Percentiles rank a stretch among this genome's conserved stretches.
Conservation (phyloP, 64 coral and sea anemone species). For the Montipora efflorescens region DNA sequence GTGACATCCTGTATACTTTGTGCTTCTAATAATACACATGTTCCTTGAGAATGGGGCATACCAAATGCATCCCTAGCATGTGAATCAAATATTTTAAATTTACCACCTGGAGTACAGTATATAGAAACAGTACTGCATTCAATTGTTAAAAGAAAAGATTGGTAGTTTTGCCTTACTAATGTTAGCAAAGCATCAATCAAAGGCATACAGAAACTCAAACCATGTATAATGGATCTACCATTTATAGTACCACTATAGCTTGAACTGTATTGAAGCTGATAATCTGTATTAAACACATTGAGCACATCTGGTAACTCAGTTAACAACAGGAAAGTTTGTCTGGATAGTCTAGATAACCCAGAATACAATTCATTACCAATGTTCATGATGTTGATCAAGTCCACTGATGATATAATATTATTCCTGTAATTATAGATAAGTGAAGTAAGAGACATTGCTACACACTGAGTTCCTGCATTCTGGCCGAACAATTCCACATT, state of each 20-base stretch:
- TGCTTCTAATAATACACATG: no score
- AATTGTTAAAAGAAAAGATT: constrained; percentile 23
- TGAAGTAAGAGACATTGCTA: constrained; percentile 10
- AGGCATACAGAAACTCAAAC: neutral
- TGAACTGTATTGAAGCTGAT: neutral
- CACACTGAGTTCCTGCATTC: constrained; percentile 14
- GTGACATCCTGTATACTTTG: no score
- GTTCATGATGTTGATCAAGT: neutral
- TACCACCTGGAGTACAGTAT: no score
- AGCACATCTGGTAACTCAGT: constrained; percentile 31
- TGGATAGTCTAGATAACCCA: neutral
- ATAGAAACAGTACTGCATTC: neutral
- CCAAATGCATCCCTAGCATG: no score
- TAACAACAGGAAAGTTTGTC: neutral
- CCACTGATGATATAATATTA: neutral
- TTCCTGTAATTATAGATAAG: constrained; percentile 4
- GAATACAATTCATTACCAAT: no score
- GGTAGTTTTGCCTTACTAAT: constrained; percentile 25
- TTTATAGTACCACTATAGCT: constrained; percentile 22
- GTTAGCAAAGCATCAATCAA: neutral
- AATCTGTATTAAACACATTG: constrained; percentile 3
- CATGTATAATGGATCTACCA: constrained; percentile 19
- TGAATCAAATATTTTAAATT: no score
- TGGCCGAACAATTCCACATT: neutral
- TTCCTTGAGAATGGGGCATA: no score